Evolutionary conservation across 2,888 invertebrate genomes (phyloP).

Genomic region (Amphimallon solstitiale): DNA sequence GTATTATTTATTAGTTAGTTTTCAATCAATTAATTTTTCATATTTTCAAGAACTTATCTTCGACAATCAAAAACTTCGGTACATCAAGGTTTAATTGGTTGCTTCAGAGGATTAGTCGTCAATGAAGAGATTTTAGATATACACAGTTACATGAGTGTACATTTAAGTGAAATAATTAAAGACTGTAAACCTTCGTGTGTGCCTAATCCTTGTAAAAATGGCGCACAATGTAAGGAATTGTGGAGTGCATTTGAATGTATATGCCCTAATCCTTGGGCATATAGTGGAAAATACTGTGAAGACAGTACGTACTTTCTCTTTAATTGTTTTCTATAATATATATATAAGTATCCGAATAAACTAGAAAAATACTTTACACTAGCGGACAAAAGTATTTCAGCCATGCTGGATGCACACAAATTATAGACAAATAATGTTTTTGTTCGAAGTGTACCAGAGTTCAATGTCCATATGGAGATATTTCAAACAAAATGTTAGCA

Average conservation of each 20-base stretch:
- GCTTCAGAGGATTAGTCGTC: slow-evolving; percentile 91
- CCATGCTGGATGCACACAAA: too few relatives aligned
- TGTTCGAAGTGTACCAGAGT: too few relatives aligned
- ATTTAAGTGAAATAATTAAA: slow-evolving; percentile 89
- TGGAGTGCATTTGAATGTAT: slow-evolving; percentile 95
- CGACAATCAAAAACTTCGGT: slow-evolving; percentile 82
- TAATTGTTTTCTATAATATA: too few relatives aligned
- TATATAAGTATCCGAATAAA: too few relatives aligned
- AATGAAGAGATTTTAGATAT: slow-evolving; percentile 92
- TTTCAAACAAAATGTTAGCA: too few relatives aligned
- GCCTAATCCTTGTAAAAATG: slow-evolving; percentile 93
- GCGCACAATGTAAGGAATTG: slow-evolving; percentile 87
- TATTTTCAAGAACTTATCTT: slow-evolving; percentile 55
- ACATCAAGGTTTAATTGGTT: slow-evolving; percentile 90
- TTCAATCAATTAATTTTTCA: slow-evolving; percentile 31
- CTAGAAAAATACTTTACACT: too few relatives aligned
- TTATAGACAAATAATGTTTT: too few relatives aligned
- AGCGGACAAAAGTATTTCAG: too few relatives aligned
- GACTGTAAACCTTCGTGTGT: slow-evolving; percentile 95
- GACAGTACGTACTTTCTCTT: slow-evolving; percentile 72
- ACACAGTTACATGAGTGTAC: slow-evolving; percentile 92
- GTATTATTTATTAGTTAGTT: slow-evolving; percentile 58
- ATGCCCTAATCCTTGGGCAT: slow-evolving; percentile 93
- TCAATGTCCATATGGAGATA: too few relatives aligned
- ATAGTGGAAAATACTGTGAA: slow-evolving; percentile 89